Percentiles rank a stretch among this genome's conserved stretches.
Conservation (phyloP, 2,113 vertebrate species). For the Nothoprocta pentlandii region DNA sequence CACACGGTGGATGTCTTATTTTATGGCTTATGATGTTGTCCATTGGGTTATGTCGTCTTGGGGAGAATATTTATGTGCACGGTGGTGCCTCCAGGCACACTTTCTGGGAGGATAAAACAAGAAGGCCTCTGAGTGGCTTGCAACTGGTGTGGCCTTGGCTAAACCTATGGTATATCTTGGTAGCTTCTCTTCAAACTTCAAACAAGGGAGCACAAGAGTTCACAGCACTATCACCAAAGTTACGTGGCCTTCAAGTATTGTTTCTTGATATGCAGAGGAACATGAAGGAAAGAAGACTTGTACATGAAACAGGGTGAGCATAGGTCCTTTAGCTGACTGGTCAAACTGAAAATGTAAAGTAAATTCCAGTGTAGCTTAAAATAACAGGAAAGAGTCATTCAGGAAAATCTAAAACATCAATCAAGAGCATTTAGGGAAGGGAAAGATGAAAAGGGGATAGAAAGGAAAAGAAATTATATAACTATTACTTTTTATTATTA, state of each 20-base stretch:
- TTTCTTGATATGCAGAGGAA: neutral
- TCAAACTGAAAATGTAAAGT: neutral
- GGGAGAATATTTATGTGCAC: neutral
- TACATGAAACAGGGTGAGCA: neutral
- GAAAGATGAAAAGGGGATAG: neutral
- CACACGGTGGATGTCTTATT: neutral
- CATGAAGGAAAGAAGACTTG: neutral
- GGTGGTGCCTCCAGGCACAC: neutral
- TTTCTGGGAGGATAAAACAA: neutral
- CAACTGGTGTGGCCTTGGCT: neutral
- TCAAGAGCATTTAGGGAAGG: neutral
- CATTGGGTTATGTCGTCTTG: neutral
- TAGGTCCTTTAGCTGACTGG: neutral
- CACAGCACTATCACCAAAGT: neutral
- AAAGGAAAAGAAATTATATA: neutral
- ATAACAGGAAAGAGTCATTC: neutral
- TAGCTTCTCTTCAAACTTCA: neutral
- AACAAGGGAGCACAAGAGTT: neutral
- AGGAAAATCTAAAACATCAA: neutral
- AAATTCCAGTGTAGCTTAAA: neutral
- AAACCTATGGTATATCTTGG: neutral
- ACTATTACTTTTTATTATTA: neutral
- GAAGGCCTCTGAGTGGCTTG: neutral
- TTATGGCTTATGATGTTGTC: neutral
- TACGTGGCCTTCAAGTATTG: fast-evolving